These are phyloP conservation scores for Peromyscus leucopus DNA, from an alignment of 2,113 vertebrate genomes.

Conservation along the genomic window DNA sequence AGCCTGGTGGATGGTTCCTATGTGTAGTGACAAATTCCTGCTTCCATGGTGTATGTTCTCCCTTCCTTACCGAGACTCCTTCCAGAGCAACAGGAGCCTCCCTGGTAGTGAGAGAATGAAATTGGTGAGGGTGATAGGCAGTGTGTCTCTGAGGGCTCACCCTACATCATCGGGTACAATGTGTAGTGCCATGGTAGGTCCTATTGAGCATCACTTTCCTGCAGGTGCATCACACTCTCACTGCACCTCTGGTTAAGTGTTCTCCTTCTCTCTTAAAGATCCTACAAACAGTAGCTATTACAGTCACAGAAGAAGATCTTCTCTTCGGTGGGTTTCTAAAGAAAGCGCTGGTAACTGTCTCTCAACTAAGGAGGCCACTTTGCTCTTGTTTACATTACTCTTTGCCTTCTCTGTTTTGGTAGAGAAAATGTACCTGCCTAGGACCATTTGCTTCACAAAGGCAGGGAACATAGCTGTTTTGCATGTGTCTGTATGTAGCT, in stretches of 20 bases:
- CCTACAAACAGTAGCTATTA: background rate
- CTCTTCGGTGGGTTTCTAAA: slow-evolving; percentile 3
- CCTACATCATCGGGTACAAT: background rate
- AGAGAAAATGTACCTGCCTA: background rate
- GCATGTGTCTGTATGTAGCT: background rate
- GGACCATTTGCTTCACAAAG: background rate
- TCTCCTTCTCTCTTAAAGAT: background rate
- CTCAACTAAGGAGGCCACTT: background rate
- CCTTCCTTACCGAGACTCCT: background rate
- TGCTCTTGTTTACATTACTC: background rate
- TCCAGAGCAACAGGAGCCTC: background rate
- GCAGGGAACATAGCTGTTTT: background rate
- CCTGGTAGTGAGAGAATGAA: too few relatives aligned
- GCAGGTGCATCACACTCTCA: background rate
- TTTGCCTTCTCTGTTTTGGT: background rate
- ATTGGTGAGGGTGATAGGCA: rapidly evolving
- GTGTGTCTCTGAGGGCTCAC: background rate
- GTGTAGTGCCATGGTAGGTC: background rate
- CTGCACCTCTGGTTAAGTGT: background rate
- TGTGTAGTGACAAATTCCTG: background rate
- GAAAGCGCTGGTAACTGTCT: background rate
- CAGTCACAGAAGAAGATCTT: background rate
- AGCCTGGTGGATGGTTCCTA: background rate
- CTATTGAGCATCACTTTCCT: background rate
- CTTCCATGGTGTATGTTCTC: background rate